Evolutionary conservation across 2,113 vertebrate species (phyloP).

Genomic region (Laticauda laticaudata): DNA sequence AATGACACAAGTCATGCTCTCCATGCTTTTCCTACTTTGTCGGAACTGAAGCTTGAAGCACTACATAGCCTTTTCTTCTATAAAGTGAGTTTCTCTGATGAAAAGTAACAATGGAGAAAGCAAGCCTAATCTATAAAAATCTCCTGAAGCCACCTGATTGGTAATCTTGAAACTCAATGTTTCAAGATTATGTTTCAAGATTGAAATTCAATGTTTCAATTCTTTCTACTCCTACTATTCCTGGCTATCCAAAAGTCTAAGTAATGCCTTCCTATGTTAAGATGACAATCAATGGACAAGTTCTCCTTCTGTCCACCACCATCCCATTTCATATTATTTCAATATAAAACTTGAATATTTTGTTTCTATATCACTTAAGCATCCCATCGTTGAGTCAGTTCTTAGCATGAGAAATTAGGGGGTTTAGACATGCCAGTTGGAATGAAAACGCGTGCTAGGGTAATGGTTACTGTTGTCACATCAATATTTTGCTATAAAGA

Average conservation of each 20-base stretch:
- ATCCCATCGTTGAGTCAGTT: neutral
- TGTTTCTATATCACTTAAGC: neutral
- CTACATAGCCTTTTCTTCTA: neutral
- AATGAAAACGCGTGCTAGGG: neutral
- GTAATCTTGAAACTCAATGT: neutral
- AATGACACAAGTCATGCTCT: neutral
- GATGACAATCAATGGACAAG: neutral
- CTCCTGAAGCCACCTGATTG: neutral
- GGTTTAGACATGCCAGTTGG: neutral
- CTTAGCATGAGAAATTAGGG: neutral
- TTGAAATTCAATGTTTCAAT: neutral
- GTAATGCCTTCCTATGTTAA: neutral
- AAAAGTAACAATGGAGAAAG: neutral
- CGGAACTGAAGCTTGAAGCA: neutral
- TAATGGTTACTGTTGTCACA: neutral
- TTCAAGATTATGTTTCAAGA: neutral
- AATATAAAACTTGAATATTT: neutral
- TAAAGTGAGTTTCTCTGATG: neutral
- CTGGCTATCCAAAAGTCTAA: neutral
- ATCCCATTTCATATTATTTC: neutral
- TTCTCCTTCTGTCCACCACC: neutral
- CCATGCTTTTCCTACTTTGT: neutral
- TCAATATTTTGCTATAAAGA: neutral
- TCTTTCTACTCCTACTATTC: neutral
- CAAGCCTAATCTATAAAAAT: neutral